Evolutionary conservation across 2,113 vertebrate genomes (phyloP).

Genomic region (Cavia aperea): DNA sequence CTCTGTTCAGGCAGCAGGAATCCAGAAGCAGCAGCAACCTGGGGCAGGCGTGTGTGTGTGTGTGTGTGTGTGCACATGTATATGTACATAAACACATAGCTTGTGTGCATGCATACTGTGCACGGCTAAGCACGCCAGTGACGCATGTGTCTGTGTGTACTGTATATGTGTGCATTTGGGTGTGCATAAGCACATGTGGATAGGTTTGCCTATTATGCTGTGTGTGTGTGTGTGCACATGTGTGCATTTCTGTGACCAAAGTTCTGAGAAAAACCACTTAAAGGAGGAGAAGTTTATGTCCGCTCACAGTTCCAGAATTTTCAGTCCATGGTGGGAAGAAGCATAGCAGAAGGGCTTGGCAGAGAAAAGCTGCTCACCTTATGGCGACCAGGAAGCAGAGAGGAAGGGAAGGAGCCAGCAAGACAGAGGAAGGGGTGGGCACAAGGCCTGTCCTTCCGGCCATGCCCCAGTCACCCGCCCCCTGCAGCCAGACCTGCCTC

Average conservation of each 20-base stretch:
- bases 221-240: background rate
- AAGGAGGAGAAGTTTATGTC: background rate
- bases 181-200: background rate
- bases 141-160: background rate
- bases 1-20: background rate
- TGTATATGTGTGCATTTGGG: background rate
- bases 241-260: background rate
- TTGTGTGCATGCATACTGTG: background rate
- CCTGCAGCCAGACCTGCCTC: background rate
- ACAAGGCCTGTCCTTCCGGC: background rate
- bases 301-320: background rate
- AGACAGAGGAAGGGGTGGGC: background rate
- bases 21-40: background rate
- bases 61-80: fast-evolving
- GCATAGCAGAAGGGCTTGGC: background rate
- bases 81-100: background rate
- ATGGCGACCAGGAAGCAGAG: background rate
- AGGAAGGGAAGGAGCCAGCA: background rate
- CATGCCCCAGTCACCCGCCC: background rate
- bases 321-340: background rate
- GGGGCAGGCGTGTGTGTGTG: background rate
- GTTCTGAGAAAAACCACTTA: background rate
- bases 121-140: background rate
- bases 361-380: background rate
- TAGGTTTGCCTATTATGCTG: background rate